A percentile compares a stretch with the other conserved stretches of the same genome.
Conservation (phyloP, 1,140 invertebrate genomes). For the Glossosoma conforme region DNA sequence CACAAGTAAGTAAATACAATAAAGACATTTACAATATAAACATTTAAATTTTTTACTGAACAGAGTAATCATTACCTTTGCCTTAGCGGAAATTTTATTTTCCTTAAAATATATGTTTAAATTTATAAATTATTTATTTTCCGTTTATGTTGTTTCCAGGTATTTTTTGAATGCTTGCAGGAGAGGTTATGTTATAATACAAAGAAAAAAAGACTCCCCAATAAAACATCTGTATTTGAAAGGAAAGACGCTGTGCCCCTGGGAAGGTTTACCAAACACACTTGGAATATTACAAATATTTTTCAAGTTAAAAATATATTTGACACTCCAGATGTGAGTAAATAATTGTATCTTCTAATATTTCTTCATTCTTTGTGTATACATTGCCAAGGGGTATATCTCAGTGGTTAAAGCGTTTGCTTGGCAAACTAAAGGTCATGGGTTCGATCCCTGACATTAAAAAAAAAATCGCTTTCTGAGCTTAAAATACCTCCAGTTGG, state of each 20-base stretch:
- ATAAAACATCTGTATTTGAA: slow-evolving; percentile 54
- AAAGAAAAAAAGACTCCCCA: slow-evolving; percentile 65
- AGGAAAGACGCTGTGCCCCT: slow-evolving; percentile 60
- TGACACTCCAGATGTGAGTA: slow-evolving; percentile 59
- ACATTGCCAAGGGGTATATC: too few relatives aligned
- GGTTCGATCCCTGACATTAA: too few relatives aligned
- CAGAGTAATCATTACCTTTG: neutral
- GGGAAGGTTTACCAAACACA: slow-evolving; percentile 69
- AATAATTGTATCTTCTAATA: slow-evolving; percentile 3
- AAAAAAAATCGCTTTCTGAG: too few relatives aligned
- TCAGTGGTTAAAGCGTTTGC: too few relatives aligned
- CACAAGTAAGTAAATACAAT: slow-evolving; percentile 44
- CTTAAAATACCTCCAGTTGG: too few relatives aligned
- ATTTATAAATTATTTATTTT: slow-evolving; percentile 5
- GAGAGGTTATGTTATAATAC: slow-evolving; percentile 62
- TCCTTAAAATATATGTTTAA: neutral
- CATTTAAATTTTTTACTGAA: too few relatives aligned
- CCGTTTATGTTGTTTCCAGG: slow-evolving; percentile 36
- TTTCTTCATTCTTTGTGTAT: too few relatives aligned
- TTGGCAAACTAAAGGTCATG: too few relatives aligned
- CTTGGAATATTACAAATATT: slow-evolving; percentile 71
- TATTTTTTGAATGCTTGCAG: slow-evolving; percentile 67
- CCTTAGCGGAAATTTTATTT: neutral
- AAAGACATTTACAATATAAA: too few relatives aligned
- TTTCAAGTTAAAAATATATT: slow-evolving; percentile 73